A percentile compares a stretch with the other conserved stretches of the same genome.
These are phyloP conservation scores for Kryphioiulus occultus DNA, from an alignment of 2,888 invertebrate genomes.

Conservation along the genomic window DNA sequence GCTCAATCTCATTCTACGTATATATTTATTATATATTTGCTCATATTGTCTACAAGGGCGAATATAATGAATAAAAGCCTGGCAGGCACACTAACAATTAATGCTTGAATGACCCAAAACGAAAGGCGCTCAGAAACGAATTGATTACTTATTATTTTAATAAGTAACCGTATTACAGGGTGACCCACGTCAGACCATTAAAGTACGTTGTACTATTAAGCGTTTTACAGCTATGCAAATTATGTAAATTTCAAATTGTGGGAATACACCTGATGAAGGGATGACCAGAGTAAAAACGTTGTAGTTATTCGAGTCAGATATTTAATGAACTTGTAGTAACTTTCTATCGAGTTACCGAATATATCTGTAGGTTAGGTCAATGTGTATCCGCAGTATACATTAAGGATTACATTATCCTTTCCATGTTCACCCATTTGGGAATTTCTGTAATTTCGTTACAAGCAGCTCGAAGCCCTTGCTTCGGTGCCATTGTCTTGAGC, in stretches of 20 bases:
- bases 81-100: constrained; percentile 28
- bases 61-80: constrained; percentile 36
- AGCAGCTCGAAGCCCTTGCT: neutral
- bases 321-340: neutral
- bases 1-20: constrained; percentile 14
- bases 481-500: neutral
- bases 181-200: neutral
- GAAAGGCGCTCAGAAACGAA: constrained; percentile 9
- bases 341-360: neutral
- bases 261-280: too few species aligned
- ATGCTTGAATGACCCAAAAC: neutral
- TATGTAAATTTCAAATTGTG: too few species aligned
- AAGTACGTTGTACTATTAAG: too few species aligned
- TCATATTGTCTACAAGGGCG: constrained; percentile 32
- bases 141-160: constrained; percentile 24
- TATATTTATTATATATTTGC: constrained; percentile 36
- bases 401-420: constrained; percentile 36
- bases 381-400: neutral
- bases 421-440: constrained; percentile 31
- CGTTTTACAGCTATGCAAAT: too few species aligned
- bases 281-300: too few species aligned
- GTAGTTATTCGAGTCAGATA: too few species aligned
- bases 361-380: neutral
- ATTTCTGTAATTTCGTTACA: constrained; percentile 36
- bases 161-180: neutral